phyloP scores from a whole-genome alignment of 2,797 vertebrate species.

The Ptychobarbus kaznakovi region DNA sequence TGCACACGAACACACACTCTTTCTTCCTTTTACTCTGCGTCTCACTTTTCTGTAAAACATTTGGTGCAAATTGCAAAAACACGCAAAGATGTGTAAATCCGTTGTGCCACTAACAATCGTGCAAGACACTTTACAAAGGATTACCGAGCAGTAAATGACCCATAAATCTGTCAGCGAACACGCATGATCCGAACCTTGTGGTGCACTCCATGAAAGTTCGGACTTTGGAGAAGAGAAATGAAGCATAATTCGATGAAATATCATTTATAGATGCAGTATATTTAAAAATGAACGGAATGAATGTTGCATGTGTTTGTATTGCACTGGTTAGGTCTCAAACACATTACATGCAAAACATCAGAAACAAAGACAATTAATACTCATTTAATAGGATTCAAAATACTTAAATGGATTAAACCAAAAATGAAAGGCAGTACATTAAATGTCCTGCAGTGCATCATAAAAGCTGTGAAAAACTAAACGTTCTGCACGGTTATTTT shows the following conservation, averaged over 20 bases:
- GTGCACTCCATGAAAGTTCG: not conserved
- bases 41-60: not conserved
- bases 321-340: not conserved
- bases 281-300: not conserved
- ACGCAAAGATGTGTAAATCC: not conserved
- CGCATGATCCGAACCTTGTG: not conserved
- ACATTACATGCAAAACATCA: constrained; percentile 1
- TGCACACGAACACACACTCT: not conserved
- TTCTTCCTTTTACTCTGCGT: not conserved
- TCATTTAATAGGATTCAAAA: constrained; percentile 1
- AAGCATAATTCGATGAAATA: not conserved
- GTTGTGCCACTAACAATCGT: not conserved
- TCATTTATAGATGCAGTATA: not conserved
- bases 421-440: not conserved
- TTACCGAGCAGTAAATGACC: not conserved
- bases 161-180: constrained; percentile 15
- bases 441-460: not conserved
- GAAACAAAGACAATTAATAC: not conserved
- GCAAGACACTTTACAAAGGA: constrained; percentile 23
- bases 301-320: not conserved
- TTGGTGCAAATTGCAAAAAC: not conserved
- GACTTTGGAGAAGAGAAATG: not conserved
- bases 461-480: not conserved
- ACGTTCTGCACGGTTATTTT: not conserved
- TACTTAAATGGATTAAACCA: not conserved